Percentiles rank a stretch among this genome's conserved stretches.
These are phyloP conservation scores for Yponomeuta sedellus DNA, from an alignment of 2,888 invertebrate genomes.

Conservation along the genomic window DNA sequence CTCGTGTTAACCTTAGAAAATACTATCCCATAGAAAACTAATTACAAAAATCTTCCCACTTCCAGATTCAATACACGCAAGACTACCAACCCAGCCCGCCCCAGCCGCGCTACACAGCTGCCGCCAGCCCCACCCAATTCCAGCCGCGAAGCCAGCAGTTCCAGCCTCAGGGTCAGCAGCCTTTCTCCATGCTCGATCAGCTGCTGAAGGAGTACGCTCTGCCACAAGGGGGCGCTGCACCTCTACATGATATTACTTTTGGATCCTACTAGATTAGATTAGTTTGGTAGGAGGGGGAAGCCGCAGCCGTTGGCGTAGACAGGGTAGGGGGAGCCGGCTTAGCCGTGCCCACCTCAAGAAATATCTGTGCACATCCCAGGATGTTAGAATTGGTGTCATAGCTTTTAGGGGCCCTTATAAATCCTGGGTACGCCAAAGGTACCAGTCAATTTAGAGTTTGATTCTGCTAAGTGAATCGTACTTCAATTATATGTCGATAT, in stretches of 20 bases:
- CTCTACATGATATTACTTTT: constrained; percentile 89
- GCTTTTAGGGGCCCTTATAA: too few relatives aligned
- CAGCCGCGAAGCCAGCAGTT: neutral
- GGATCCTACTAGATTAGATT: constrained; percentile 82
- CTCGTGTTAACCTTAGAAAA: too few relatives aligned
- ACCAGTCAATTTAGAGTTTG: too few relatives aligned
- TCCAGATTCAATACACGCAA: constrained; percentile 39
- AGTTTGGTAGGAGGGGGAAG: too few relatives aligned
- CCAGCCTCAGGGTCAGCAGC: constrained; percentile 32
- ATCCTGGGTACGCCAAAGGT: too few relatives aligned
- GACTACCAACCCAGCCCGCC: constrained; percentile 18
- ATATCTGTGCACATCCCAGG: neutral
- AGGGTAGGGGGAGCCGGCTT: neutral
- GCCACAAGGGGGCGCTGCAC: constrained; percentile 80
- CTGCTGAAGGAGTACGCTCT: constrained; percentile 87
- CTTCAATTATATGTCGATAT: too few relatives aligned
- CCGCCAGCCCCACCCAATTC: constrained; percentile 19
- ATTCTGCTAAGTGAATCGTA: too few relatives aligned
- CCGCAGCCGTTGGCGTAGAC: neutral
- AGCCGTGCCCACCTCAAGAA: too few relatives aligned
- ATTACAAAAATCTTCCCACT: neutral
- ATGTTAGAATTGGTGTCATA: neutral
- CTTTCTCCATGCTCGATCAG: constrained; percentile 82
- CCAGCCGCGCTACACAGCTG: constrained; percentile 11
- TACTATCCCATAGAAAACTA: too few relatives aligned